phyloP scores from a whole-genome alignment of 2,797 vertebrate species.

The Rallus crepitans region DNA sequence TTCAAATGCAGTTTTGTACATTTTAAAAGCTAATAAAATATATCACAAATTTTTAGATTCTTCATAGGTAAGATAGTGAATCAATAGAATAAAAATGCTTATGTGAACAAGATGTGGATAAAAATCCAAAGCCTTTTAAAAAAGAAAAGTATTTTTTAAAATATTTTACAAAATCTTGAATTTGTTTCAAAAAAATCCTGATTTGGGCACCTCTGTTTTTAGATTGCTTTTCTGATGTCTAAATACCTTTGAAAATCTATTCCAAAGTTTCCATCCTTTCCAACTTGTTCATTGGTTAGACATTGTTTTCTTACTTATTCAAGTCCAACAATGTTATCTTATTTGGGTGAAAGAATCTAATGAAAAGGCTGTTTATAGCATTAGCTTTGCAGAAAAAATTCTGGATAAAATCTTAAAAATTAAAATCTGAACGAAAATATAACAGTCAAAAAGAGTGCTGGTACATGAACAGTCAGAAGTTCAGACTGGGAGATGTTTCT shows the following conservation, averaged over 20 bases:
- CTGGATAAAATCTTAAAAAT: not conserved
- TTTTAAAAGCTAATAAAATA: not conserved
- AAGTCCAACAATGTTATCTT: not conserved
- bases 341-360: not conserved
- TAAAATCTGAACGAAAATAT: not conserved
- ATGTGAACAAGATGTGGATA: not conserved
- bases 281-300: not conserved
- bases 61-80: not conserved
- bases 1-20: not conserved
- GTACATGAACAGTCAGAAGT: not conserved
- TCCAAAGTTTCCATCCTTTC: not conserved
- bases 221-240: not conserved
- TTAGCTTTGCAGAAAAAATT: not conserved
- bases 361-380: not conserved
- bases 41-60: not conserved
- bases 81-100: not conserved
- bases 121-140: not conserved
- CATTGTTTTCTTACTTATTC: not conserved
- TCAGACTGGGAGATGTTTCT: not conserved
- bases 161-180: not conserved
- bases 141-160: fast-evolving
- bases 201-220: not conserved
- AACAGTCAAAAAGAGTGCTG: not conserved
- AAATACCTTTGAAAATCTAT: not conserved
- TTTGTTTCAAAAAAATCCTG: not conserved